Evolutionary conservation across 2,888 invertebrate genomes (phyloP).

Genomic region (Cepaea hortensis): DNA sequence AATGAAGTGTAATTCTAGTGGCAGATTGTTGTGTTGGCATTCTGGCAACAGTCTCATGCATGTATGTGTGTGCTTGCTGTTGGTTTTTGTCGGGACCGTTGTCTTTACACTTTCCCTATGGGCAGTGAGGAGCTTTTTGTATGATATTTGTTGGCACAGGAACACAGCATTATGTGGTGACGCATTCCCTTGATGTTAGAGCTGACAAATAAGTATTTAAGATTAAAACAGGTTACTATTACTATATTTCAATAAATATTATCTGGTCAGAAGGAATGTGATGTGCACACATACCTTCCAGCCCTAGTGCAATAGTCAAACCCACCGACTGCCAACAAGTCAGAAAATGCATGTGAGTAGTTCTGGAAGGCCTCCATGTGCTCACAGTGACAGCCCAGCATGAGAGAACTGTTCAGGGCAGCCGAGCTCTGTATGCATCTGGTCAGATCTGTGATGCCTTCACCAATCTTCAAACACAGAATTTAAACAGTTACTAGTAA

Average conservation of each 20-base stretch:
- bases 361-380: constrained; percentile 63
- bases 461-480: constrained; percentile 60
- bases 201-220: background rate
- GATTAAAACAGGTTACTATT: background rate
- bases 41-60: no score
- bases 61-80: no score
- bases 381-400: constrained; percentile 61
- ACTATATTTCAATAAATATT: background rate
- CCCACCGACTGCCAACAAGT: constrained; percentile 73
- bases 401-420: constrained; percentile 53
- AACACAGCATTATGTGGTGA: no score
- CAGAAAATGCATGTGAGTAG: constrained; percentile 68
- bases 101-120: no score
- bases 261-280: no score
- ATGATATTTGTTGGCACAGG: no score
- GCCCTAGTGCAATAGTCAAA: constrained; percentile 70
- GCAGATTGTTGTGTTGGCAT: no score
- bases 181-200: no score
- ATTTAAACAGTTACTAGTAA: no score
- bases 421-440: constrained; percentile 56
- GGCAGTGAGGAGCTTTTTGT: no score
- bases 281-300: constrained; percentile 63
- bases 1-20: no score
- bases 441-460: constrained; percentile 63
- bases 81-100: no score